phyloP scores from a whole-genome alignment of 2,113 vertebrate species.

The Engraulis encrasicolus region DNA sequence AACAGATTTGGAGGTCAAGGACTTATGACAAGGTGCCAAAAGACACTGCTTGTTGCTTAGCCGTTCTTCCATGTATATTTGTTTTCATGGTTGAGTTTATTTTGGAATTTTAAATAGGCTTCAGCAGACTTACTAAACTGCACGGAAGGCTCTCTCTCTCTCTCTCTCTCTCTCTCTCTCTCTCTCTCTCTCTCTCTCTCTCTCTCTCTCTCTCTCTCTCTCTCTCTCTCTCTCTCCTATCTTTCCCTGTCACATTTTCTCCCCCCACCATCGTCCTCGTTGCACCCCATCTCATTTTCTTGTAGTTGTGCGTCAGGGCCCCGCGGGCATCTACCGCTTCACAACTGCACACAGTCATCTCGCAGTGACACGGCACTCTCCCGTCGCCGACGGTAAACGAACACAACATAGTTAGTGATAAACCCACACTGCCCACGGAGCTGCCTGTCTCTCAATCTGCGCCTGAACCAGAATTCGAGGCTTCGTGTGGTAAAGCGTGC shows the following conservation, averaged over 20 bases:
- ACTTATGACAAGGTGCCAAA: not conserved
- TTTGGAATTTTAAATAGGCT: not conserved
- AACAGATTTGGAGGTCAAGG: too few relatives aligned
- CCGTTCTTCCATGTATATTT: not conserved
- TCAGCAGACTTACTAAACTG: not conserved
- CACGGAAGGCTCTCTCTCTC: too few relatives aligned
- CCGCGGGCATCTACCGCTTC: constrained; percentile 19
- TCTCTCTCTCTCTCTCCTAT: constrained; percentile 14
- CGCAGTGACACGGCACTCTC: not conserved
- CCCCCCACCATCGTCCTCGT: constrained; percentile 40
- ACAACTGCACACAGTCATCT: constrained; percentile 1
- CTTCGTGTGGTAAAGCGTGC: not conserved
- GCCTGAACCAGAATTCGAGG: not conserved
- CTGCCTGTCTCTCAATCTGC: not conserved
- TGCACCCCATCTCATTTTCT: constrained; percentile 49
- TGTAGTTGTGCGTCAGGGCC: constrained; percentile 42
- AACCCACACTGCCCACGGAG: not conserved
- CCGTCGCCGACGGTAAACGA: not conserved
- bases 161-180: not conserved
- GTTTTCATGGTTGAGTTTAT: not conserved
- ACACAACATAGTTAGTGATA: not conserved
- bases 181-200: not conserved
- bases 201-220: constrained; percentile 7
- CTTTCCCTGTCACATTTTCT: constrained; percentile 30
- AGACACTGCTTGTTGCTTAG: not conserved